Conservation (phyloP, 2,888 invertebrate species). For the Lasius fuliginosus region DNA sequence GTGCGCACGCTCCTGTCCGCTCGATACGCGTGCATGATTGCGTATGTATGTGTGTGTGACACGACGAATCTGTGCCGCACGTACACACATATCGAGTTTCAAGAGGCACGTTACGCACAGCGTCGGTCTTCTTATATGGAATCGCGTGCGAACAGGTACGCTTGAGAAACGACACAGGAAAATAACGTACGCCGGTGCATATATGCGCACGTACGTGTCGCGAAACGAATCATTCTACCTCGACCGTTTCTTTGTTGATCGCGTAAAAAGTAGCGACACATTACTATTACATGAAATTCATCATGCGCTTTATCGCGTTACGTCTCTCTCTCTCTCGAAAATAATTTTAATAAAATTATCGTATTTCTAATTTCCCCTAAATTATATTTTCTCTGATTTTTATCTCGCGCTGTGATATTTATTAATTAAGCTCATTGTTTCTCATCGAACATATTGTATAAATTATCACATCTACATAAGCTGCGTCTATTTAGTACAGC, state of each 20-base stretch:
- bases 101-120: constrained; percentile 75
- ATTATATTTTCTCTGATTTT: background rate
- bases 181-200: constrained; percentile 62
- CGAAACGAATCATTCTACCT: constrained; percentile 62
- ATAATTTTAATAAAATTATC: background rate
- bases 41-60: constrained; percentile 4
- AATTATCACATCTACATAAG: constrained; percentile 7
- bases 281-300: background rate
- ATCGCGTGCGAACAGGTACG: constrained; percentile 73
- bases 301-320: background rate
- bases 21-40: constrained; percentile 23
- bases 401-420: background rate
- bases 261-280: background rate
- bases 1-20: constrained; percentile 41
- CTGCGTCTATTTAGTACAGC: constrained; percentile 9
- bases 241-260: constrained; percentile 19
- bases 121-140: constrained; percentile 75
- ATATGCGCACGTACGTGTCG: constrained; percentile 63
- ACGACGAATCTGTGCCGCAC: constrained; percentile 68
- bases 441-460: constrained; percentile 15
- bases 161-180: constrained; percentile 66
- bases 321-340: background rate
- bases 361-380: background rate
- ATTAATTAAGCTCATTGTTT: background rate
- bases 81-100: constrained; percentile 71